Evolutionary conservation across 2,888 invertebrate species (phyloP), one percentile per base, ranked within the genome.

Genomic region (Chymomyza caudatula): DNA sequence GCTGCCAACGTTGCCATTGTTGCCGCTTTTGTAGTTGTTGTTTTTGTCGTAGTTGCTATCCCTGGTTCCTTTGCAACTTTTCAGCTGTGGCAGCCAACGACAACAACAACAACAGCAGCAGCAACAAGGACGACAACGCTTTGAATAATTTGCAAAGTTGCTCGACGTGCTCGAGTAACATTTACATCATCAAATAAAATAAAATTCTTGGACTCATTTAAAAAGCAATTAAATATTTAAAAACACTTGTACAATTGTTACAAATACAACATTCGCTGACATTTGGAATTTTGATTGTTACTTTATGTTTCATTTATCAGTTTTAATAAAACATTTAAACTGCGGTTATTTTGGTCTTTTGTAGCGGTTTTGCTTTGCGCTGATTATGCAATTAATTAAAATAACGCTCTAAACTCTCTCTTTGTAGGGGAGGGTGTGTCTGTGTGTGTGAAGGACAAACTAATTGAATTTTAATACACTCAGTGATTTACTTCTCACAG

Each of bases 191-290:
- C 81, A 82, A 82, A 86, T 86, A 68, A 82, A 82, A 78, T 82
- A 77, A 82, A 84, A 86, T 86, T 76, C 82, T 69, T 67, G 74
- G 86, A 80, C 81, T 81, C 79, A 85, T 83, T 86, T 86, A 84
- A 82, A 85, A 86, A 82, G 77, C 86, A 83, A 86, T 83, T 83
- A 83, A 83, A 83, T 83, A 83, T 83, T 37, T 81, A 86, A 83
- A 85, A 86, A 82, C 86, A 84, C 77, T 86, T 85, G 83, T 85
- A 78, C 77, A 76, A 74, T 73, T 74, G 73, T 78, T 66, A 58
- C 49, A n/a, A n/a, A n/a, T n/a, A 11, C 44, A 15, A 3, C 44
- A 17, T 47, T 17, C 20, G 17, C 67, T 81, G 77, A 85, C 85
- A 81, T 81, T 77, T 67, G 70, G 85, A 75, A 85, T 86, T 83